phyloP scores from a whole-genome alignment of 2,113 vertebrate genomes.

The Pseudopodoces humilis region DNA sequence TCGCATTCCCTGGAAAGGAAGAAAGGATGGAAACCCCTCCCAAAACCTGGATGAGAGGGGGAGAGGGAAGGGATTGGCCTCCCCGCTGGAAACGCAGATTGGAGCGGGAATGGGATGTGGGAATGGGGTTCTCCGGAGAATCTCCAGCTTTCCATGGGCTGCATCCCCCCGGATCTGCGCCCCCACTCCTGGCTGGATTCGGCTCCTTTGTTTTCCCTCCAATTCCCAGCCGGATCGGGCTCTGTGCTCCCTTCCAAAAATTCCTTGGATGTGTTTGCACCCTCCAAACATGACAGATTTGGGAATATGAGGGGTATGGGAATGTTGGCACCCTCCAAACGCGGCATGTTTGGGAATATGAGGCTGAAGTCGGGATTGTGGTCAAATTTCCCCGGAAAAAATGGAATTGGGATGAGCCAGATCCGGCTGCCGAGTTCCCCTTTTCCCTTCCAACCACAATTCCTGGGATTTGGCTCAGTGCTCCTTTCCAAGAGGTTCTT shows the following conservation, averaged over 20 bases:
- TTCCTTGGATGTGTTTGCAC: not conserved
- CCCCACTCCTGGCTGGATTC: not conserved
- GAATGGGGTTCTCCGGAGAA: rapidly evolving
- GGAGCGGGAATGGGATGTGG: not conserved
- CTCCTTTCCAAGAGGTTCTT: not conserved
- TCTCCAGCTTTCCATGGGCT: rapidly evolving
- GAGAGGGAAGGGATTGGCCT: not conserved
- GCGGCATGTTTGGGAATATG: rapidly evolving
- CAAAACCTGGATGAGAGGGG: not conserved
- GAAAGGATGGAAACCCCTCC: not conserved
- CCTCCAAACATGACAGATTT: rapidly evolving
- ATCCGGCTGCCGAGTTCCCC: not conserved
- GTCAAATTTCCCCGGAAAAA: not conserved
- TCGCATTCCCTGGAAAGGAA: not conserved
- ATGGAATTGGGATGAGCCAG: not conserved
- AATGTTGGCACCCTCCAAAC: rapidly evolving
- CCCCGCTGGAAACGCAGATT: rapidly evolving
- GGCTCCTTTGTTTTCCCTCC: too few species aligned
- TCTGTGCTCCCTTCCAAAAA: not conserved
- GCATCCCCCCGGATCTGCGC: rapidly evolving
- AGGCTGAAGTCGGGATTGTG: too few species aligned
- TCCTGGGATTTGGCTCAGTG: rapidly evolving
- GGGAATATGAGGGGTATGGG: not conserved
- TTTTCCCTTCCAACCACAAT: not conserved
- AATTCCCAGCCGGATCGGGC: not conserved